Percentiles rank a stretch among this genome's conserved stretches.
phyloP scores from a whole-genome alignment of 2,797 vertebrate genomes.

The Bovichtus diacanthus region DNA sequence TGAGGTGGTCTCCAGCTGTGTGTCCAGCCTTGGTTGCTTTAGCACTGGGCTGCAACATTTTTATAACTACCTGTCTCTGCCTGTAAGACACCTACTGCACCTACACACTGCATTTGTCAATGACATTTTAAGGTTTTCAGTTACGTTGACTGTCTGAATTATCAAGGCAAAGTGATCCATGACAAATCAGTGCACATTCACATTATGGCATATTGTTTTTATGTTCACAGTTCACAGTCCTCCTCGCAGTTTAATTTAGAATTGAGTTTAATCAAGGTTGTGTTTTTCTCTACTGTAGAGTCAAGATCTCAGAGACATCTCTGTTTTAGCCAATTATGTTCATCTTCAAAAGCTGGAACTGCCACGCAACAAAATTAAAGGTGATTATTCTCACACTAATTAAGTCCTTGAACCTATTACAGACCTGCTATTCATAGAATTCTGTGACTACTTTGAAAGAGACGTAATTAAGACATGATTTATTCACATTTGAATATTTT shows the following conservation, averaged over 20 bases:
- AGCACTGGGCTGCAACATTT: slow-evolving; percentile 84
- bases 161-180: slow-evolving; percentile 12
- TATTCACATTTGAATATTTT: not conserved
- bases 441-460: not conserved
- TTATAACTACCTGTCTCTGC: slow-evolving; percentile 85
- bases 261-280: slow-evolving; percentile 3
- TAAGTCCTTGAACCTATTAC: not conserved
- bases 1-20: slow-evolving; percentile 76
- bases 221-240: not conserved
- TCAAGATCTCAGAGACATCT: slow-evolving; percentile 84
- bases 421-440: not conserved
- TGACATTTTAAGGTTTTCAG: not conserved
- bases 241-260: slow-evolving; percentile 11
- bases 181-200: slow-evolving; percentile 24
- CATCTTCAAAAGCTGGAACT: slow-evolving; percentile 93
- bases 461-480: not conserved
- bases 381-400: slow-evolving; percentile 71
- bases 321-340: slow-evolving; percentile 87
- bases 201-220: slow-evolving; percentile 13
- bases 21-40: slow-evolving; percentile 83
- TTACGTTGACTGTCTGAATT: slow-evolving; percentile 5
- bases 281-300: slow-evolving; percentile 71
- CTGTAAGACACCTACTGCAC: slow-evolving; percentile 87
- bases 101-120: not conserved
- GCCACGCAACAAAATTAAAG: slow-evolving; percentile 92